Percentiles rank a stretch among this genome's conserved stretches.
Conservation (phyloP, 2,113 vertebrate species). For the Nothoprocta perdicaria region DNA sequence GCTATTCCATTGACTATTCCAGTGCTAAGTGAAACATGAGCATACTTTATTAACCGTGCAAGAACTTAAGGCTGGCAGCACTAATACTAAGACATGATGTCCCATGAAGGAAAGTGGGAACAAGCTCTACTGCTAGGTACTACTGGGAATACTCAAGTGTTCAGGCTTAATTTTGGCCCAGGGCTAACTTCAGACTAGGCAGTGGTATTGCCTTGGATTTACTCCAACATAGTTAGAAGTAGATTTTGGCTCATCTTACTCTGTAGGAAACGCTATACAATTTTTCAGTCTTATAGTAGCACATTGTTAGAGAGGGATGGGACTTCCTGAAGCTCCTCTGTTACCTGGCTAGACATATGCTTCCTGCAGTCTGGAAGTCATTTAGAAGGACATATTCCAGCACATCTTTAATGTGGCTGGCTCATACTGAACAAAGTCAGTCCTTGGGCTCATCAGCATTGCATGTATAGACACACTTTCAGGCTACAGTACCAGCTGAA, state of each 20-base stretch:
- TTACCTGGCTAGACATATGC: not conserved
- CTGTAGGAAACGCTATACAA: not conserved
- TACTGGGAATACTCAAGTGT: not conserved
- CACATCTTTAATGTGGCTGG: not conserved
- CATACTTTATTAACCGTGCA: not conserved
- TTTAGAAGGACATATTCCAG: not conserved
- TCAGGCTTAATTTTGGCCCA: not conserved
- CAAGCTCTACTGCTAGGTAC: not conserved
- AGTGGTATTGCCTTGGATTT: not conserved
- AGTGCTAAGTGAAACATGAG: not conserved
- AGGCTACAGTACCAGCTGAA: not conserved
- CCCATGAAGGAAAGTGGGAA: not conserved
- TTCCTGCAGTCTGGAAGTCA: not conserved
- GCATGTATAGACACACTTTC: not conserved
- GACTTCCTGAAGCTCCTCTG: not conserved
- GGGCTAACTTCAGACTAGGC: not conserved
- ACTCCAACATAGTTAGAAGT: not conserved
- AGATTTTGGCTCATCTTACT: not conserved
- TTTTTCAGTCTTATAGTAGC: not conserved
- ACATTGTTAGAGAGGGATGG: accelerated
- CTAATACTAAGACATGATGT: not conserved
- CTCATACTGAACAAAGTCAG: not conserved
- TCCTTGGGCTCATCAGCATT: not conserved
- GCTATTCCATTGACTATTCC: not conserved
- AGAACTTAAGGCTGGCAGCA: not conserved